These are phyloP conservation scores for Petromus typicus DNA, from an alignment of 2,113 vertebrate genomes.

Conservation along the genomic window DNA sequence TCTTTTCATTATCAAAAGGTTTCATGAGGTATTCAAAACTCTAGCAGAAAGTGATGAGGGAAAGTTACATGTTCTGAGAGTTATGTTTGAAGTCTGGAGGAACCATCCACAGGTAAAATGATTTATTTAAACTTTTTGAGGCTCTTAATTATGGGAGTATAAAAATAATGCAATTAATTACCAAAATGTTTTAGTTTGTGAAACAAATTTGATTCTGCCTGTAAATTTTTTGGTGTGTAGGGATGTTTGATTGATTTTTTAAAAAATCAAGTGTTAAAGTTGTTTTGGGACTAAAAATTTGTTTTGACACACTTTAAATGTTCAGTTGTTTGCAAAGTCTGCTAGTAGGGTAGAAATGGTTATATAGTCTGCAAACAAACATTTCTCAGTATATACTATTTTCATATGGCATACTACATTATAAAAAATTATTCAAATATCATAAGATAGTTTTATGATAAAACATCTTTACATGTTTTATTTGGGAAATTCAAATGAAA, in stretches of 20 bases:
- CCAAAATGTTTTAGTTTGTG: not conserved
- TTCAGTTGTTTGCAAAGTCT: not conserved
- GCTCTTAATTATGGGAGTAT: not conserved
- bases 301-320: conserved; percentile 8
- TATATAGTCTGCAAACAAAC: not conserved
- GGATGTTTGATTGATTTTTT: not conserved
- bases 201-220: conserved; percentile 10
- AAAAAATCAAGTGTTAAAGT: not conserved
- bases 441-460: not conserved
- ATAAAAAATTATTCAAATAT: conserved; percentile 43
- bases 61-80: conserved; percentile 96
- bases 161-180: not conserved
- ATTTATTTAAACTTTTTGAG: not conserved
- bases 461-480: not conserved
- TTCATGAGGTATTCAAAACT: conserved; percentile 97
- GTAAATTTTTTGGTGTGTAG: not conserved
- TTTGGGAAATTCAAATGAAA: not conserved
- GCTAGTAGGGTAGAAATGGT: not conserved
- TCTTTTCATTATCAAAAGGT: conserved; percentile 86
- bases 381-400: conserved; percentile 20
- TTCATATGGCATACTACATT: not conserved
- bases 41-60: conserved; percentile 96
- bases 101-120: conserved; percentile 95
- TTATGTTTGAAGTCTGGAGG: conserved; percentile 96
- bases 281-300: not conserved